Base-by-base conservation (phyloP, 2,113 vertebrate genomes). In the Malaclemys terrapin region DNA sequence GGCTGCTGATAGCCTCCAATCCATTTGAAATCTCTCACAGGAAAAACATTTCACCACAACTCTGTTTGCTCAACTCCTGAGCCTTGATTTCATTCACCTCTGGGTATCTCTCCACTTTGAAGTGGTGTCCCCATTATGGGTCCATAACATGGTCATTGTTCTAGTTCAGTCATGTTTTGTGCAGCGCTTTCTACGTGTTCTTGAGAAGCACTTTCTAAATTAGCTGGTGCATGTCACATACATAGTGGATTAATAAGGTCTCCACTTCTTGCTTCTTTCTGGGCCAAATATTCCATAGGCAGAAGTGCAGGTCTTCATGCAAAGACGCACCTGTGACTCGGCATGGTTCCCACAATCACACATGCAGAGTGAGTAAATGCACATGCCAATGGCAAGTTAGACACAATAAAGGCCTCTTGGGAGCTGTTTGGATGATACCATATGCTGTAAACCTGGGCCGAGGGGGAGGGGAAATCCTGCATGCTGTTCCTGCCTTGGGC, bases 221-320 rank as follows among this genome's bases (percentile, higher is more conserved):
- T 80, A 87, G 22, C 5, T 1, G 9, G 5, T 12, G 17, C 27
- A 14, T 81, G 79, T 87, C 52, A n/a, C 62, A 38, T 59, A 31
- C 1, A 0, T 24, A 8, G 52, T 4, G 38, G 7, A 6, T 62
- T 14, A 25, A 31, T 47, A 85, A 1, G 6, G 3, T 3, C 79
- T 5, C 2, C 16, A 1, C n/a, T 89, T n/a, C 86, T 56, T 38
- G 16, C 24, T 13, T 10, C 38, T 25, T 83, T 59, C 80, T 22
- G 22, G 54, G 1, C 50, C 81, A 82, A 49, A 78, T 42, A 50
- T 85, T 92, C 35, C 38, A 35, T 5, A 38, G 56, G 3, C 16
- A 69, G 65, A 69, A 69, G 35, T 10, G 57, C 57, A 59, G 35
- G 35, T 82, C 4, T 88, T 25, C 10, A 22, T 75, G 17, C 17